Evolutionary conservation across 2,888 invertebrate genomes (phyloP).

Genomic region (Harpalus rubripes): DNA sequence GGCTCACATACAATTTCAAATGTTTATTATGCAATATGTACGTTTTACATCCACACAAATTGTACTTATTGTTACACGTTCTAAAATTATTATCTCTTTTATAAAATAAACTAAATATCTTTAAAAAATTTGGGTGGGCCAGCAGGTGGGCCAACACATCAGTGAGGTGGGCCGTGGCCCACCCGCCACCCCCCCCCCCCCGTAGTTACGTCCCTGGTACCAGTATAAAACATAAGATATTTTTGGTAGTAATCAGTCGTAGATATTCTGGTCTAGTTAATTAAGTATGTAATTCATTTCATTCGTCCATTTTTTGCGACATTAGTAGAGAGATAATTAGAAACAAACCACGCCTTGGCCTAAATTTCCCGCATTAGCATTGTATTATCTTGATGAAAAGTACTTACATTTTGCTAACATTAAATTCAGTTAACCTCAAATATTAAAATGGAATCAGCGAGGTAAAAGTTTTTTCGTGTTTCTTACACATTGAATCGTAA

Average conservation of each 20-base stretch:
- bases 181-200: no score
- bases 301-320: constrained; percentile 4
- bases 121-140: no score
- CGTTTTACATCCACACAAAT: no score
- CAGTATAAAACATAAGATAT: no score
- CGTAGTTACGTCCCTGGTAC: no score
- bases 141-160: no score
- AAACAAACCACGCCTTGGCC: constrained; percentile 27
- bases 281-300: background rate
- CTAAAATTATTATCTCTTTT: no score
- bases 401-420: constrained; percentile 14
- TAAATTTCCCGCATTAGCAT: constrained; percentile 17
- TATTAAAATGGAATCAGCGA: constrained; percentile 2
- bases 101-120: no score
- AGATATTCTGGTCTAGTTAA: background rate
- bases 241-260: background rate
- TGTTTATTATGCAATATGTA: no score
- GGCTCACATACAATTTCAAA: no score
- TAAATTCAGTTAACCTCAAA: constrained; percentile 15
- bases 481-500: background rate
- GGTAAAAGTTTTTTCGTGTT: constrained; percentile 26
- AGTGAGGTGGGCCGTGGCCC: no score
- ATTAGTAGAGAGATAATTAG: constrained; percentile 19
- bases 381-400: constrained; percentile 33
- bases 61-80: no score